Base-by-base conservation (phyloP, 2,113 vertebrate species). In the Nerophis lumbriciformis region DNA sequence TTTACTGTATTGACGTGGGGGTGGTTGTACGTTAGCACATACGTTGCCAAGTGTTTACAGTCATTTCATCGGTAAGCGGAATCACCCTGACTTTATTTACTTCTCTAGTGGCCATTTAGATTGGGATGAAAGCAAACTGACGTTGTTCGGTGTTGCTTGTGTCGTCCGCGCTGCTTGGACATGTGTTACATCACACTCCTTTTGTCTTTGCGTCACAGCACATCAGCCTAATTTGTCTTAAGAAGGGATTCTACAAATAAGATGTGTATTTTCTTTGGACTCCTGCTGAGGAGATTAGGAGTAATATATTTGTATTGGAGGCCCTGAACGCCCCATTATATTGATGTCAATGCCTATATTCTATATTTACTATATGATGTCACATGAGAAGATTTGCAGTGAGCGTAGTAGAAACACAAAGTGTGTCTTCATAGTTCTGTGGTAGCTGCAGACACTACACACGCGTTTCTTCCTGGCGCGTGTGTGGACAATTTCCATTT, bases 201-300 rank as follows among this genome's bases (percentile, higher is more conserved):
- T 71, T 59, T 68, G 61, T 39, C 10, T 61, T 57, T 50, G 53
- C 67, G 52, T 74, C 61, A 73, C 51, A 67, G 53, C 82, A 68
- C 73, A 69, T 80, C 79, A 83, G 71, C 80, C 75, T 83, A 77
- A 81, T 70, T 82, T 83, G 84, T 90, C 80, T 89, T 89, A 89
- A 88, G 82, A 74, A 85, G 77, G 75, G 80, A 76, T 59, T 35
- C 19, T 35, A 48, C 59, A 60, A 47, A 73, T 53, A 60, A 63
- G 68, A 75, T 71, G 68, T 73, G n/a, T 76, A 52, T 71, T 76
- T 75, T 72, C 48, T 79, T 80, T 74, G 66, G 57, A 72, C 49
- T 73, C 75, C 75, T 75, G 53, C 85, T 61, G 64, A 45, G 63
- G 56, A 78, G 45, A 75, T 71, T 57, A 67, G 54, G 35, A 70